A percentile compares a stretch with the other conserved stretches of the same genome.
These are phyloP conservation scores for Muschampia plurimacula DNA, from an alignment of 2,888 invertebrate genomes.

Conservation along the genomic window DNA sequence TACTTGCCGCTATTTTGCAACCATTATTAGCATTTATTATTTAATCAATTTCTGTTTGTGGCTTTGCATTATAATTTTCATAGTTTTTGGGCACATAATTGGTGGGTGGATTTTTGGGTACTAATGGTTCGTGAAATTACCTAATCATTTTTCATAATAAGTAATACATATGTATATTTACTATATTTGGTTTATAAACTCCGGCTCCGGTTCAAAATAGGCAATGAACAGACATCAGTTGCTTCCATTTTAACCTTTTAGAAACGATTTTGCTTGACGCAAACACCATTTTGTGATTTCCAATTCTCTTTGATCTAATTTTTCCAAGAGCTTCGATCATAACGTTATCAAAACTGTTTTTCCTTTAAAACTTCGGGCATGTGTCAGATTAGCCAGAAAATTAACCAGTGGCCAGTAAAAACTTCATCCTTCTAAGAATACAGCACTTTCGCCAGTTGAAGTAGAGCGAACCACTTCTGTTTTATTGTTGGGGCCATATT, in stretches of 20 bases:
- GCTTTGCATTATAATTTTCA: background rate
- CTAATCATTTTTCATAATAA: too few relatives aligned
- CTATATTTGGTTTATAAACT: background rate
- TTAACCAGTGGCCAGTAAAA: conserved; percentile 75
- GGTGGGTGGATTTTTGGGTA: background rate
- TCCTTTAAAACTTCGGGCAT: conserved; percentile 36
- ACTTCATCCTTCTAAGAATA: conserved; percentile 74
- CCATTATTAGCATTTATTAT: conserved; percentile 4
- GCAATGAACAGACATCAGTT: background rate
- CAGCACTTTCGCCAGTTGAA: conserved; percentile 77
- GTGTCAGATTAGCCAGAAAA: conserved; percentile 63
- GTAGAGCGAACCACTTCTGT: conserved; percentile 81
- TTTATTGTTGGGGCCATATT: conserved; percentile 85
- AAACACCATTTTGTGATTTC: background rate
- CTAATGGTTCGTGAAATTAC: background rate
- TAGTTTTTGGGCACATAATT: background rate
- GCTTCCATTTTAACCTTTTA: background rate
- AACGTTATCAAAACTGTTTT: conserved; percentile 13
- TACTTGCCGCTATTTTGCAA: too few relatives aligned
- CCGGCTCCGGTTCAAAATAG: background rate
- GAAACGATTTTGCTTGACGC: conserved; percentile 6
- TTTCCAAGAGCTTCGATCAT: background rate
- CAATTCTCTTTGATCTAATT: conserved; percentile 22
- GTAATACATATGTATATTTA: background rate
- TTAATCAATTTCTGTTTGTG: conserved; percentile 2